Evolutionary conservation across 2,888 invertebrate genomes (phyloP).

Genomic region (Aporophyla lueneburgensis): DNA sequence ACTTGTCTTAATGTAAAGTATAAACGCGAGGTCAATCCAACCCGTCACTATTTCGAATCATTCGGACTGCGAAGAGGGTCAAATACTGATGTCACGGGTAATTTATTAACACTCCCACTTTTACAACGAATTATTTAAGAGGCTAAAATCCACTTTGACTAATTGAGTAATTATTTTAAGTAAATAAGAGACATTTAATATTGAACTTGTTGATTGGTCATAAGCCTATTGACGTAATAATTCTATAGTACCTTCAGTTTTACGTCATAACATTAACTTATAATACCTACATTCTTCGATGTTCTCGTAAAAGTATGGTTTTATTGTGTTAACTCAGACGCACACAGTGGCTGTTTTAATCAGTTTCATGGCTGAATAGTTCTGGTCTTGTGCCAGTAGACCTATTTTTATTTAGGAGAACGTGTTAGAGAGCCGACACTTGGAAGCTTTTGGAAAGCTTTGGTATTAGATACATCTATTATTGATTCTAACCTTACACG

Average conservation of each 20-base stretch:
- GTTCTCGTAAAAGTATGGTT: background rate
- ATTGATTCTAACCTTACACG: background rate
- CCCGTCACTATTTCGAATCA: constrained; percentile 74
- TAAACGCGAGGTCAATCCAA: constrained; percentile 69
- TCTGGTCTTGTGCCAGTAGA: constrained; percentile 36
- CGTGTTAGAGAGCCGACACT: constrained; percentile 26
- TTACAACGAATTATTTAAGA: constrained; percentile 71
- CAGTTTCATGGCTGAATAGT: constrained; percentile 9
- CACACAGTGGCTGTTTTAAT: background rate
- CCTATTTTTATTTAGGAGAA: constrained; percentile 38
- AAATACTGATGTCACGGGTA: constrained; percentile 77
- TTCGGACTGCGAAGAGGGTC: constrained; percentile 76
- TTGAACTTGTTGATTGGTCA: constrained; percentile 7
- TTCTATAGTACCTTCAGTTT: background rate
- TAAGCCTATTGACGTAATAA: background rate
- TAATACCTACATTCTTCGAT: background rate
- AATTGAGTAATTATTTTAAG: constrained; percentile 67
- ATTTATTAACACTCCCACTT: constrained; percentile 78
- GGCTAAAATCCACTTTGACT: constrained; percentile 67
- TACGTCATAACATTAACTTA: background rate
- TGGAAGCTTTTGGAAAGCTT: background rate
- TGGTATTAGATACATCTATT: constrained; percentile 14
- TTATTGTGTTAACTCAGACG: background rate
- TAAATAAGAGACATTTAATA: constrained; percentile 39
- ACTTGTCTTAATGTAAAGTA: constrained; percentile 53